Conservation (phyloP, 92 coral and sea anemone genomes). For the Porites lobata region DNA sequence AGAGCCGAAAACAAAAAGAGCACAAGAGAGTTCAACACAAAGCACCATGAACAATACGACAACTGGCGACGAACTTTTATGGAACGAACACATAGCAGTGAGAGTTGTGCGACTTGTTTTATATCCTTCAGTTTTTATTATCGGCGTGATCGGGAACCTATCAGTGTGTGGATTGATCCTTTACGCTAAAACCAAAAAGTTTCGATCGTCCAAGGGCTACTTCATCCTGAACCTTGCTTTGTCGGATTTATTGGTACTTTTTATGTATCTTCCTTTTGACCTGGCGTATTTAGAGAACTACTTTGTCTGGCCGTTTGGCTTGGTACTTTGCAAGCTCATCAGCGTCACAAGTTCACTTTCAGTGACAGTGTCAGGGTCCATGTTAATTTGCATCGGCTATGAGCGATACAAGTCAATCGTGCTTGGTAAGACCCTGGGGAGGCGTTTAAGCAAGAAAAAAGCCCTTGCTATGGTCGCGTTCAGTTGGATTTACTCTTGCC, state of each 20-base stretch:
- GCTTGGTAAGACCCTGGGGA: constrained; percentile 37
- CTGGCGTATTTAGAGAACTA: constrained; percentile 79
- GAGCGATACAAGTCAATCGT: constrained; percentile 87
- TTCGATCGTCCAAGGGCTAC: constrained; percentile 78
- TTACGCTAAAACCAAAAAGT: constrained; percentile 46
- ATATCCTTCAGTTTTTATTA: constrained; percentile 76
- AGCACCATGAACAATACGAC: constrained; percentile 68
- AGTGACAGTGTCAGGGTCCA: constrained; percentile 82
- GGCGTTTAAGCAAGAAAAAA: constrained; percentile 57
- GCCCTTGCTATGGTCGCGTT: constrained; percentile 58
- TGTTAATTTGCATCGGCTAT: constrained; percentile 74
- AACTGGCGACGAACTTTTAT: neutral
- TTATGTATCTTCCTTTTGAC: constrained; percentile 82
- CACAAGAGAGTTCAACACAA: neutral
- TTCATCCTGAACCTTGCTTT: constrained; percentile 84
- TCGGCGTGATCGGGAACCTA: constrained; percentile 81
- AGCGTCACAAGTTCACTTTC: constrained; percentile 74
- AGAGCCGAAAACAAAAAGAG: neutral
- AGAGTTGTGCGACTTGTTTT: constrained; percentile 75
- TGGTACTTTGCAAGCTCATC: constrained; percentile 81
- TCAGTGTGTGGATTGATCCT: constrained; percentile 75
- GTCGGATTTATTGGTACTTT: constrained; percentile 79
- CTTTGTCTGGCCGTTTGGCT: constrained; percentile 86
- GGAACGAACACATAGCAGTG: constrained; percentile 67
- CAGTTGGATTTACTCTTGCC: constrained; percentile 78